Base-by-base conservation (phyloP, 2,797 vertebrate species). In the Dryobates pubescens region DNA sequence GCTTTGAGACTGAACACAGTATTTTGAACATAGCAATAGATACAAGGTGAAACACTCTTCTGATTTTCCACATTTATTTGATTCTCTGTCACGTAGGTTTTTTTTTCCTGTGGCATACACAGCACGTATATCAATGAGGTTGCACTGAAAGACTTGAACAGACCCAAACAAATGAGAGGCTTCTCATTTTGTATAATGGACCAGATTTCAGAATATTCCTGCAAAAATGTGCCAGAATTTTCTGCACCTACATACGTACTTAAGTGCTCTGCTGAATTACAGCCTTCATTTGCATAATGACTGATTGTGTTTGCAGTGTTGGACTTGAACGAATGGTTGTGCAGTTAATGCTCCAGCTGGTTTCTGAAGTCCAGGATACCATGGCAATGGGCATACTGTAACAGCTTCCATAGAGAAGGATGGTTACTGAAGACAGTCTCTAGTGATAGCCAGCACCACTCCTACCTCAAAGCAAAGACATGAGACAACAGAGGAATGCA, bases 401-500 rank as follows among this genome's bases (percentile, higher is more conserved):
- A 15, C 22, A 38, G 38, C 15, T 20, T 88, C 38, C 8, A 32
- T 4, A 41, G 38, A 64, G 17, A 19, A 76, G 14, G n/a, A 29
- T 34, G 72, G 20, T 38, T 68, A 62, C 58, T 41, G 67, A 80
- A 81, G 36, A 8, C 18, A 61, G 43, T 4, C 22, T 19, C 9
- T 29, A 6, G 9, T 45, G 38, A 29, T 7, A 68, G 22, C 36
- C 16, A 26, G 58, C n/a, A 47, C 29, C 41, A 53, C 15, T 20
- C 47, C 23, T 54, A 18, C 53, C 59, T 80, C 81, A 62, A 61
- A 86, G 32, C 29, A 79, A 68, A 78, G 56, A 43, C 34, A 30
- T 0, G 0, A 18, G 30, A 73, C 36, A 73, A 38, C 24, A 81
- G 24, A 68, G 34, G 16, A 65, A 23, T 1, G 1, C 17, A 7